phyloP scores from a whole-genome alignment of 2,797 vertebrate species.

The Siniperca scherzeri region DNA sequence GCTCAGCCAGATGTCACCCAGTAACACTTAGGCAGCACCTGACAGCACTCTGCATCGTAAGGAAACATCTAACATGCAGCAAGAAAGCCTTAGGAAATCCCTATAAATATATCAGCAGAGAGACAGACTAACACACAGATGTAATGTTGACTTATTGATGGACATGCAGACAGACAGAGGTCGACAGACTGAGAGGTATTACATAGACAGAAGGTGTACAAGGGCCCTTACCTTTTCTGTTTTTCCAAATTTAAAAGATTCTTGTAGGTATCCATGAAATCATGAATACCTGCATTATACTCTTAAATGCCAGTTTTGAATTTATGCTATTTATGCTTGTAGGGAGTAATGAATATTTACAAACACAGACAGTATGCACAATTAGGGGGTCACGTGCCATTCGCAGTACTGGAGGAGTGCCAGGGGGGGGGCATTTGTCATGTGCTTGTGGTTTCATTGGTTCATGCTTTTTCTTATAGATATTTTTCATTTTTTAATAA shows the following conservation, averaged over 20 bases:
- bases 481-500: too few relatives aligned
- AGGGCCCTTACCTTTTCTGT: not conserved
- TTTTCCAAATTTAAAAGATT: not conserved
- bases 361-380: not conserved
- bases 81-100: constrained; percentile 60
- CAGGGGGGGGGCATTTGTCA: too few relatives aligned
- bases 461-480: too few relatives aligned
- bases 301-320: constrained; percentile 4
- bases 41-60: constrained; percentile 43
- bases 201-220: constrained; percentile 17
- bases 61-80: constrained; percentile 46
- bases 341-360: not conserved
- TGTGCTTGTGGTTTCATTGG: too few relatives aligned
- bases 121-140: constrained; percentile 38
- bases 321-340: not conserved
- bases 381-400: too few relatives aligned
- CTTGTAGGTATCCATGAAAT: not conserved
- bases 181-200: constrained; percentile 28
- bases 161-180: constrained; percentile 43
- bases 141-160: constrained; percentile 58
- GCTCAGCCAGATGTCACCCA: constrained; percentile 63
- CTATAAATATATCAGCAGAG: constrained; percentile 62
- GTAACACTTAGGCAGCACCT: constrained; percentile 60
- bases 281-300: not conserved
- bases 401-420: too few relatives aligned